Base-by-base conservation (phyloP, 2,113 vertebrate genomes). In the Lophura nycthemera region DNA sequence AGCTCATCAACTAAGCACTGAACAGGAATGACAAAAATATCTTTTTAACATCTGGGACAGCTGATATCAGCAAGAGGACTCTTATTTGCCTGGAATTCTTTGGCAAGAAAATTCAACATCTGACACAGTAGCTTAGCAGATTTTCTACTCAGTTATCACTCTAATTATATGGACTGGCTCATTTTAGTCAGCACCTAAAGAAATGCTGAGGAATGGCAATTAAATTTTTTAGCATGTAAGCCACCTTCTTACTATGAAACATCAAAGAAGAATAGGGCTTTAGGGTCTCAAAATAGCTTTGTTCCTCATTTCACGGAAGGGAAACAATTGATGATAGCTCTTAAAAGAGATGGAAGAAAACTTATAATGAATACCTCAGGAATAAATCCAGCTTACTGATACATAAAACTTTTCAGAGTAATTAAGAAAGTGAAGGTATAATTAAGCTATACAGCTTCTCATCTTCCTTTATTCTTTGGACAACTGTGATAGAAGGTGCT, bases 311-410 rank as follows among this genome's bases (percentile, higher is more conserved):
- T 92, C 63, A 88, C 85, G 50, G 32, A 92, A 24, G 4, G 27
- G 11, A 66, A 94, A 80, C 5, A 29, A 85, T 13, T 86, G 72
- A 94, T 57, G 38, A 84, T 16, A 74, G 61, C 50, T 83, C 61
- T 84, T 52, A 81, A 88, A 87, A 83, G 20, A 94, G 75, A 88
- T 24, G 50, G 73, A 93, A 86, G 24, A 83, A 88, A 92, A 76
- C 27, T 61, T 78, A 13, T 67, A 86, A 81, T 21, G 19, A 94
- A 92, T 21, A 84, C 32, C 69, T 80, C 73, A 74, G 56, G 75
- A 89, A 87, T 73, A 95, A 69, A 87, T 59, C 8, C 59, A 83
- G 17, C 18, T 87, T 70, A 48, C 56, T 82, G 89, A 87, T 21
- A 81, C 81, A 65, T 4, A 57, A 89, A 89, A 88, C 9, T 65